A percentile compares a stretch with the other conserved stretches of the same genome.
These are phyloP conservation scores for Ischnura elegans DNA, from an alignment of 2,888 invertebrate species.

Conservation along the genomic window DNA sequence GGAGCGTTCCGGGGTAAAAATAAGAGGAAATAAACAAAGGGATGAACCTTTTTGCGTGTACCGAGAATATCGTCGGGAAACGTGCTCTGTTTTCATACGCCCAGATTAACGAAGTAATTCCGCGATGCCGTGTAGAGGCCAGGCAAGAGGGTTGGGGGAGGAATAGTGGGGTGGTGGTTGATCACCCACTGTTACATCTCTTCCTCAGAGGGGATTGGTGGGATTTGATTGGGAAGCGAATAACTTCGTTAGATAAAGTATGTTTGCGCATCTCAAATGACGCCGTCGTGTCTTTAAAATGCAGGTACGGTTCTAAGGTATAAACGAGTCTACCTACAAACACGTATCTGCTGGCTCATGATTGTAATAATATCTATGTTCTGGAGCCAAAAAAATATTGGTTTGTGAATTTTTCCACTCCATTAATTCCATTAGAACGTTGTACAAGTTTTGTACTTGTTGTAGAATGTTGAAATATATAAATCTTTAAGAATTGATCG, in stretches of 20 bases:
- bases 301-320: neutral
- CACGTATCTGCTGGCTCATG: no score
- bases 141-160: no score
- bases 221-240: conserved; percentile 2
- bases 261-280: neutral
- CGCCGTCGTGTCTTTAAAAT: neutral
- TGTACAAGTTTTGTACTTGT: no score
- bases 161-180: neutral
- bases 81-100: neutral
- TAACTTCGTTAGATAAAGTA: conserved; percentile 5
- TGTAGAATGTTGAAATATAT: no score
- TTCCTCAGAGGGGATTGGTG: neutral
- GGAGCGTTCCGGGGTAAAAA: neutral
- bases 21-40: neutral
- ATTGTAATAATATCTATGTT: no score
- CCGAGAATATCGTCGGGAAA: conserved; percentile 6
- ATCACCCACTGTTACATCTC: neutral
- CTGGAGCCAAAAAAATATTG: no score
- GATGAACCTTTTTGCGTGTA: neutral
- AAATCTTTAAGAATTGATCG: no score
- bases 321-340: neutral
- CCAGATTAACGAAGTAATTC: conserved; percentile 26
- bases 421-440: no score
- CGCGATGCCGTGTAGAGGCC: neutral
- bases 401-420: no score